These are phyloP conservation scores for Euphydryas editha DNA, from an alignment of 2,888 invertebrate species.

Conservation along the genomic window DNA sequence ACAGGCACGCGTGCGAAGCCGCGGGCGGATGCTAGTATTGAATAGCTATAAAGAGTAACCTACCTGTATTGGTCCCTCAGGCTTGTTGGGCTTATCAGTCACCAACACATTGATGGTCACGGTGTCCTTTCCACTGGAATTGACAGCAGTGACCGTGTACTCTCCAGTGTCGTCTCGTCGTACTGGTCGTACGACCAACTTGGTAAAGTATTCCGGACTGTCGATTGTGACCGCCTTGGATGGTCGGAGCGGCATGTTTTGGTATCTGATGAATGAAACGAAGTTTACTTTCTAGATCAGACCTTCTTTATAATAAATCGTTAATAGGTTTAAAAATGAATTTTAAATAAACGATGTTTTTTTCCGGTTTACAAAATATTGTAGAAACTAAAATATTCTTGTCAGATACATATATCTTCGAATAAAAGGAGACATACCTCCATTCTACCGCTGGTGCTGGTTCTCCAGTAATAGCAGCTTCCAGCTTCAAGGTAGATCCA, in stretches of 20 bases:
- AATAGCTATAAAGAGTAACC: constrained; percentile 17
- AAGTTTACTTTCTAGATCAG: not conserved
- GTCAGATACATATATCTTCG: not conserved
- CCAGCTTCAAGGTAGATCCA: constrained; percentile 96
- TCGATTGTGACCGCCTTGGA: constrained; percentile 91
- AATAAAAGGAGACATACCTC: constrained; percentile 71
- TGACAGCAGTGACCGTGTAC: constrained; percentile 93
- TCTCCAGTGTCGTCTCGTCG: constrained; percentile 93
- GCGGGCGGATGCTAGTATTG: too few species aligned
- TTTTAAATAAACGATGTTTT: too few species aligned
- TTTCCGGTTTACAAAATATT: too few species aligned
- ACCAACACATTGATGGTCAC: constrained; percentile 92
- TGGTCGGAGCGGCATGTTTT: constrained; percentile 88
- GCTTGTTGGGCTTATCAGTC: constrained; percentile 93
- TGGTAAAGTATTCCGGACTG: constrained; percentile 94
- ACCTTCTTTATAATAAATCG: not conserved
- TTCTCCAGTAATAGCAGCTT: constrained; percentile 96
- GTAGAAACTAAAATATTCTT: too few species aligned
- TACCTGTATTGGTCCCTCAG: constrained; percentile 95
- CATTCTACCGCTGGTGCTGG: constrained; percentile 97
- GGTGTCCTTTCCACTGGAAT: constrained; percentile 93
- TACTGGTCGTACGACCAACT: constrained; percentile 91
- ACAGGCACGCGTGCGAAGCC: too few species aligned
- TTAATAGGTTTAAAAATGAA: too few species aligned
- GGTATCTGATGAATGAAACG: constrained; percentile 78